phyloP scores from a whole-genome alignment of 2,888 invertebrate species.

The Thera britannica region DNA sequence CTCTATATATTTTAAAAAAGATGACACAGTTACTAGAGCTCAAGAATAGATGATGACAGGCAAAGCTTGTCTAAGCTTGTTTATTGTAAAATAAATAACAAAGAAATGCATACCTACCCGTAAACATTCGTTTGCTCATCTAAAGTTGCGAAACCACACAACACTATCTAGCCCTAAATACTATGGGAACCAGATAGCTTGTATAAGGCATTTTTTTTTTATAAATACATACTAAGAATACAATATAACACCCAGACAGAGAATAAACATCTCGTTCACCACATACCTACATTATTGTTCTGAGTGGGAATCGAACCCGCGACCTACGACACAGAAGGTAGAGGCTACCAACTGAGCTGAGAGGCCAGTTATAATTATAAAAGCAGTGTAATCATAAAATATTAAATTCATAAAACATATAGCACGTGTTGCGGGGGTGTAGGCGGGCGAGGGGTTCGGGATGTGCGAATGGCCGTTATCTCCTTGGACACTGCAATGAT shows the following conservation, averaged over 20 bases:
- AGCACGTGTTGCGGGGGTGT: slow-evolving; percentile 53
- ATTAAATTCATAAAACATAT: slow-evolving; percentile 32
- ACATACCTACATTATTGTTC: too few relatives aligned
- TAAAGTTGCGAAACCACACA: background rate
- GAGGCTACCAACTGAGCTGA: too few relatives aligned
- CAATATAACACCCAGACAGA: too few relatives aligned
- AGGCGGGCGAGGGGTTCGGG: slow-evolving; percentile 54
- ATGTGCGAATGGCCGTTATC: slow-evolving; percentile 83
- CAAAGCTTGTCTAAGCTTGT: background rate
- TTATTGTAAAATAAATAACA: too few relatives aligned
- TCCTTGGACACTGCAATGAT: slow-evolving; percentile 81
- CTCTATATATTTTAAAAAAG: slow-evolving; percentile 61
- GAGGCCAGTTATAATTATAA: slow-evolving; percentile 6
- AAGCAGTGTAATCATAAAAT: slow-evolving; percentile 9
- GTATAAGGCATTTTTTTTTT: too few relatives aligned
- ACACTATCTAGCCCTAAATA: too few relatives aligned
- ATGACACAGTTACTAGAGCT: slow-evolving; percentile 65
- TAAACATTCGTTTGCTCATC: background rate
- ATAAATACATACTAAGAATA: too few relatives aligned
- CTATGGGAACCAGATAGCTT: too few relatives aligned
- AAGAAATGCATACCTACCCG: background rate
- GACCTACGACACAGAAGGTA: too few relatives aligned
- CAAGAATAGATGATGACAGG: slow-evolving; percentile 49
- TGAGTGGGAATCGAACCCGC: too few relatives aligned
- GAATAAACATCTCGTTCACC: too few relatives aligned